phyloP scores from a whole-genome alignment of 35 echinoderm and acorn worm genomes.

The Holothuria glaberrima region DNA sequence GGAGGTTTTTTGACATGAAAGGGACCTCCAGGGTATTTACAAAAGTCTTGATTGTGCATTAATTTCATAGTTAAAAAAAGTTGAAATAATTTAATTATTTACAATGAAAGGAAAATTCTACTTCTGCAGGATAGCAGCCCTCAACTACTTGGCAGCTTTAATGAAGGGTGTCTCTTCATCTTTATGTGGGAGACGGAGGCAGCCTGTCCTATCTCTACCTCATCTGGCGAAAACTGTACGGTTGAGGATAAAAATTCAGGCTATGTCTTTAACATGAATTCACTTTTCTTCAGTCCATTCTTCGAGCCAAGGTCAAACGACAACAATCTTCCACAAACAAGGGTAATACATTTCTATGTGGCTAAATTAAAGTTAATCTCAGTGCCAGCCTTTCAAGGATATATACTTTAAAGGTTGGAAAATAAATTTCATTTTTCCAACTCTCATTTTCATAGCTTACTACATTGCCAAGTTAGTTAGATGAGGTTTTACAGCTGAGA shows the following conservation, averaged over 20 bases:
- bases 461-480: no score
- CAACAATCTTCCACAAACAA: background rate
- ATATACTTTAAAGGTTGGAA: no score
- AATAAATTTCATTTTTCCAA: no score
- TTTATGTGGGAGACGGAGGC: slow-evolving; percentile 99
- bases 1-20: no score
- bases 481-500: no score
- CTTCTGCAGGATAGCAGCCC: slow-evolving; percentile 79
- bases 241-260: slow-evolving; percentile 87
- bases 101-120: background rate
- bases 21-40: no score
- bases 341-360: slow-evolving; percentile 19
- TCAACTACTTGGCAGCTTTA: slow-evolving; percentile 74
- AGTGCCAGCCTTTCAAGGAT: no score
- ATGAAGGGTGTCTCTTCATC: slow-evolving; percentile 65
- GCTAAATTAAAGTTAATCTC: no score
- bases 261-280: slow-evolving; percentile 83
- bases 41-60: no score
- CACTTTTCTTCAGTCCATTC: slow-evolving; percentile 50
- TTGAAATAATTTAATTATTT: no score
- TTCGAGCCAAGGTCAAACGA: slow-evolving; percentile 45
- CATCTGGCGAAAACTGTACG: slow-evolving; percentile 66
- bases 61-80: no score
- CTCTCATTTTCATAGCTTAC: no score
- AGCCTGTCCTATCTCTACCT: slow-evolving; percentile 79